Base-by-base conservation (phyloP, 2,888 invertebrate genomes). In the Mythimna lalbum region DNA sequence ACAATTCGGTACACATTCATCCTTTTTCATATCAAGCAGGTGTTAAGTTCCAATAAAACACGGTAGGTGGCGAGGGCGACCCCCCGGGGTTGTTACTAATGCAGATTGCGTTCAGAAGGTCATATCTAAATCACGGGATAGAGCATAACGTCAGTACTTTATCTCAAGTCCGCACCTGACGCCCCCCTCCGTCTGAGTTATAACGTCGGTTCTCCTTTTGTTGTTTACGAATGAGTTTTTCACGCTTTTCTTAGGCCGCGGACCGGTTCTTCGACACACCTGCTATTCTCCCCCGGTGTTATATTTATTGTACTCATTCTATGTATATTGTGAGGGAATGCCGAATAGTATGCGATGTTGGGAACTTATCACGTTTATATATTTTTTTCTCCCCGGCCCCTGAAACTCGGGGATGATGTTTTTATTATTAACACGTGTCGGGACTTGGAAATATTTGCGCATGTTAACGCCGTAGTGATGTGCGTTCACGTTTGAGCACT, bases 221-320 rank as follows among this genome's bases (percentile, higher is more conserved):
- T 94, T 94, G 94, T 94, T 93, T 92, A 92, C 93, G 93, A 93
- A 94, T 93, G 93, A 94, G 94, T 94, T 94, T 95, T 94, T 95
- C 92, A 91, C 92, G 90, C 91, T 89, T 76, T 89, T 87, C 90
- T 88, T 88, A 90, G 89, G 89, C 88, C 88, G 89, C 89, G 87
- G 90, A 87, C 90, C 88, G 88, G 76, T 85, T 89, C 90, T 92
- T 91, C 91, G 90, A 89, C 91, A 89, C 95, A 95, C 94, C 94
- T 95, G 95, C 91, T 92, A 85, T 91, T 85, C 87, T 88, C 89
- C 88, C 88, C 87, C 83, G 80, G 81, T 81, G 81, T 87, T 90
- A 90, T 92, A 93, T 93, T 92, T 92, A 92, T 92, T 88, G 89
- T 87, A 82, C 88, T 89, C 91, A 90, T 91, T 91, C 88, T 90